A percentile compares a stretch with the other conserved stretches of the same genome.
These are phyloP conservation scores for Battus philenor DNA, from an alignment of 1,140 invertebrate species.

Conservation along the genomic window DNA sequence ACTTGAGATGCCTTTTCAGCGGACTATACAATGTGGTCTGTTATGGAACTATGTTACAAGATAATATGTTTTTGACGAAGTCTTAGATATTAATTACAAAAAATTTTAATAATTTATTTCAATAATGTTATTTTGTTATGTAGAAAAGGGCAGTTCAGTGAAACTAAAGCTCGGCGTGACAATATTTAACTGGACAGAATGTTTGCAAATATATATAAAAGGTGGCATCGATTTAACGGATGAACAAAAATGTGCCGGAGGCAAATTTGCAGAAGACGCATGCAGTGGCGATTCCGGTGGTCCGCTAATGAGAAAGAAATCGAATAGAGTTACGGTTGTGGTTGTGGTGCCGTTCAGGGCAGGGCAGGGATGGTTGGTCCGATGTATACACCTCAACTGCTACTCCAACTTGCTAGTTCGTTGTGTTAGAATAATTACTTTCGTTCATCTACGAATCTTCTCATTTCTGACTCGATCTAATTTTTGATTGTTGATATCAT, in stretches of 20 bases:
- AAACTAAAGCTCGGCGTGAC: slow-evolving; percentile 78
- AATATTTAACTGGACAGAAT: slow-evolving; percentile 66
- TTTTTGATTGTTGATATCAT: no score
- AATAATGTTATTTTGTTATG: slow-evolving; percentile 23
- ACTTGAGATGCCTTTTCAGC: no score
- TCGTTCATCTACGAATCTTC: no score
- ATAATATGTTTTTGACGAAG: no score
- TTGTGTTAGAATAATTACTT: slow-evolving; percentile 18
- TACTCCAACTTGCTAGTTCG: slow-evolving; percentile 81
- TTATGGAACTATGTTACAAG: no score
- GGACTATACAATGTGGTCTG: no score
- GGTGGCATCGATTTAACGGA: slow-evolving; percentile 64
- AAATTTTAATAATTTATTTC: no score
- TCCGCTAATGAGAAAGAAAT: slow-evolving; percentile 78
- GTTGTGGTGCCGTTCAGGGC: slow-evolving; percentile 84
- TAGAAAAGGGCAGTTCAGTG: slow-evolving; percentile 68
- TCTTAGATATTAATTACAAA: no score
- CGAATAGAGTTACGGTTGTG: slow-evolving; percentile 66
- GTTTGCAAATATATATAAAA: slow-evolving; percentile 67
- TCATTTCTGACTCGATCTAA: no score
- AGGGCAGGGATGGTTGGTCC: slow-evolving; percentile 81
- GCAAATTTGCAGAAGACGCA: slow-evolving; percentile 79
- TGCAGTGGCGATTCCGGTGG: slow-evolving; percentile 87
- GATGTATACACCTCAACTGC: slow-evolving; percentile 83
- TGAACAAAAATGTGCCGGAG: slow-evolving; percentile 82